Conservation (phyloP, 2,797 vertebrate species). For the Euthynnus affinis region DNA sequence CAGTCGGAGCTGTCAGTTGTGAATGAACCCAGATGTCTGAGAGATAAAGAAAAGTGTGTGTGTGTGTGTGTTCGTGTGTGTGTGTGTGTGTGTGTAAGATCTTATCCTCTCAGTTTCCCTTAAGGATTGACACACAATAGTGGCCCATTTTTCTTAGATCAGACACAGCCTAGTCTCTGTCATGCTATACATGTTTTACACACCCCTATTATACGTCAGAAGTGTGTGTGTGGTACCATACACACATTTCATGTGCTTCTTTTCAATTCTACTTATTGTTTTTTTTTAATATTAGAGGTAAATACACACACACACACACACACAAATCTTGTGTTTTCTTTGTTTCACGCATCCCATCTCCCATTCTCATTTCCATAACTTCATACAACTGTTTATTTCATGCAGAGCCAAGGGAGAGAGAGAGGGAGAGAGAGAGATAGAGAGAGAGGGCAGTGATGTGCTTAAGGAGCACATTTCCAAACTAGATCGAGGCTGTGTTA, state of each 20-base stretch:
- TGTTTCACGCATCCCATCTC: slow-evolving; percentile 8
- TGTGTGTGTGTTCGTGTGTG: slow-evolving; percentile 1
- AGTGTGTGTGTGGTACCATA: slow-evolving; percentile 14
- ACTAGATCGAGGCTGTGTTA: slow-evolving; percentile 39
- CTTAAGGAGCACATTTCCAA: slow-evolving; percentile 50
- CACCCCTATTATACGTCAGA: slow-evolving; percentile 8
- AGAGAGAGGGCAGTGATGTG: slow-evolving; percentile 34
- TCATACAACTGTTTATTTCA: slow-evolving; percentile 56
- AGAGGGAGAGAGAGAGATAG: not conserved
- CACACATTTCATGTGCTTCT: not conserved
- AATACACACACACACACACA: slow-evolving; percentile 3
- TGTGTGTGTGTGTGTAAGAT: slow-evolving; percentile 33
- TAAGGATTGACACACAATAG: slow-evolving; percentile 60
- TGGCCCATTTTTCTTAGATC: slow-evolving; percentile 62
- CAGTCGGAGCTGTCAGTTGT: slow-evolving; percentile 71
- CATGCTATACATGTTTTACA: slow-evolving; percentile 33
- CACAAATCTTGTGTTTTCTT: not conserved
- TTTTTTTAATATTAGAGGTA: slow-evolving; percentile 16
- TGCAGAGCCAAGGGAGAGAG: slow-evolving; percentile 9
- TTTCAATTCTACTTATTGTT: slow-evolving; percentile 13
- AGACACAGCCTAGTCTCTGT: slow-evolving; percentile 19
- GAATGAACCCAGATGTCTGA: slow-evolving; percentile 76
- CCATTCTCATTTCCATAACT: slow-evolving; percentile 62
- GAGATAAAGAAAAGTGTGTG: slow-evolving; percentile 51
- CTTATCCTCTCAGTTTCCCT: slow-evolving; percentile 58